Evolutionary conservation across 2,797 vertebrate genomes (phyloP).

Genomic region (Paramormyrops hopkinsi): DNA sequence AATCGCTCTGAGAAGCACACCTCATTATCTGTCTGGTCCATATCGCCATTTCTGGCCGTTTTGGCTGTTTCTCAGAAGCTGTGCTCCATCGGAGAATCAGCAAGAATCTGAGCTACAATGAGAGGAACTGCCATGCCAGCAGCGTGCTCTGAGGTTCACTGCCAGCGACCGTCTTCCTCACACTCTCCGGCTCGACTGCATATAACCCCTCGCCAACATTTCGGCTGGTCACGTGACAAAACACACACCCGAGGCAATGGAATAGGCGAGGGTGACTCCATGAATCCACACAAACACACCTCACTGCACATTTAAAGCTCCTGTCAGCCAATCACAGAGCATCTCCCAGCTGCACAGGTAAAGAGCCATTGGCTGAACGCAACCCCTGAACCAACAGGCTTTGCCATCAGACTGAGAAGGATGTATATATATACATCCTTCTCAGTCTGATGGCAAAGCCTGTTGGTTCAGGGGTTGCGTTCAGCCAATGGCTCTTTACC

Average conservation of each 20-base stretch:
- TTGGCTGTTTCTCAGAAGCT: not conserved
- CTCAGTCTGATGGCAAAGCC: not conserved
- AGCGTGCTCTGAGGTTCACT: not conserved
- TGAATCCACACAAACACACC: not conserved
- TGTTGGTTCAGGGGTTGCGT: not conserved
- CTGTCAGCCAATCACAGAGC: not conserved
- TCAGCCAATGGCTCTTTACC: not conserved
- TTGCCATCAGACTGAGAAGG: not conserved
- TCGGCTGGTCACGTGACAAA: not conserved
- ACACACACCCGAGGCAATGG: no score
- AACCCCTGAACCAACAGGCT: not conserved
- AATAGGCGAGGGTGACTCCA: no score
- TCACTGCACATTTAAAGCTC: not conserved
- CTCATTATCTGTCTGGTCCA: not conserved
- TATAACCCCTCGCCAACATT: not conserved
- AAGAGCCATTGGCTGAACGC: not conserved
- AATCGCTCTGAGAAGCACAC: not conserved
- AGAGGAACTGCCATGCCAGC: not conserved
- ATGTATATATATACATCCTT: not conserved
- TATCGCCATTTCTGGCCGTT: not conserved
- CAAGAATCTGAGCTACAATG: not conserved
- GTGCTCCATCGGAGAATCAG: not conserved
- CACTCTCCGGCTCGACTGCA: not conserved
- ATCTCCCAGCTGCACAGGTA: not conserved
- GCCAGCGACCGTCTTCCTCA: not conserved